These are phyloP conservation scores for Suncus etruscus DNA, from an alignment of 2,113 vertebrate species.

Conservation along the genomic window DNA sequence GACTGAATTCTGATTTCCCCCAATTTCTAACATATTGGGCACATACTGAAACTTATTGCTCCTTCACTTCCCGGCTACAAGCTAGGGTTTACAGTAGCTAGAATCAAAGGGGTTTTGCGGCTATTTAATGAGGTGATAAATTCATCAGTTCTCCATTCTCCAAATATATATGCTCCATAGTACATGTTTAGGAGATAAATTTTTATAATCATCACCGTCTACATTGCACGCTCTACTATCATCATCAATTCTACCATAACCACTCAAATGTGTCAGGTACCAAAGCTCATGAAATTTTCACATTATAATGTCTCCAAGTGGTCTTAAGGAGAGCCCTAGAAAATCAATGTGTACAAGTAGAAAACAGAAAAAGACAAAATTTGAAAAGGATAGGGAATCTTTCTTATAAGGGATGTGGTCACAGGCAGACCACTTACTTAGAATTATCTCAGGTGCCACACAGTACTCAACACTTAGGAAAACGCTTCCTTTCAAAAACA, in stretches of 20 bases:
- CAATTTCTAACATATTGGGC: not conserved
- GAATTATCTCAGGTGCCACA: not conserved
- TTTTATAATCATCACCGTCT: not conserved
- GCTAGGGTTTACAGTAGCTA: not conserved
- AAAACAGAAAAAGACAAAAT: not conserved
- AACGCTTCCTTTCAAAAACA: not conserved
- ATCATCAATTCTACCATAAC: not conserved
- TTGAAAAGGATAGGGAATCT: not conserved
- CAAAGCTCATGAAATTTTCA: not conserved
- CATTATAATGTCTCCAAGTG: not conserved
- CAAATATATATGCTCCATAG: not conserved
- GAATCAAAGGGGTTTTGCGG: conserved; percentile 23
- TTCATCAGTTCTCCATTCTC: not conserved
- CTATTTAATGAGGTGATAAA: not conserved
- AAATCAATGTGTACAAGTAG: not conserved
- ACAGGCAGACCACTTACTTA: not conserved
- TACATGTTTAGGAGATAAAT: not conserved
- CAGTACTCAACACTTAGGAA: not conserved
- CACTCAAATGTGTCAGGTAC: not conserved
- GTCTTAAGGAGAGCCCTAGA: not conserved
- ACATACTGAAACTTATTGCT: not conserved
- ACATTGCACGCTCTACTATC: not conserved
- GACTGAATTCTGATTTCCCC: conserved; percentile 18
- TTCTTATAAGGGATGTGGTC: not conserved
- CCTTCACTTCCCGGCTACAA: not conserved